phyloP scores from a whole-genome alignment of 1,140 invertebrate genomes.

The Centruroides sculpturatus region DNA sequence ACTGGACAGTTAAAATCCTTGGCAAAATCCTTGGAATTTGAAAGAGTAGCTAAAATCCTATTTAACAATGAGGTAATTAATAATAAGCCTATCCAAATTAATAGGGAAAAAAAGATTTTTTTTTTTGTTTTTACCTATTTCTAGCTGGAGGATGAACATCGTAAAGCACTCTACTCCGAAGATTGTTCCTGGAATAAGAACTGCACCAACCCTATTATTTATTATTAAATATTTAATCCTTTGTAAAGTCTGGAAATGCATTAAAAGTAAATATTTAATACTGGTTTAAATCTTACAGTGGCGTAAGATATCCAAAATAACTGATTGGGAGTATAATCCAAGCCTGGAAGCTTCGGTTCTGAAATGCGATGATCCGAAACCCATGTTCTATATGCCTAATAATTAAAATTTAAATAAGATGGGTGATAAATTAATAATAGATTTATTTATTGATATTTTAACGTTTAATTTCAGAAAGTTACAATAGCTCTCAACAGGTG shows the following conservation, averaged over 20 bases:
- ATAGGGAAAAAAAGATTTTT: neutral
- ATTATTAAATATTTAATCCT: neutral
- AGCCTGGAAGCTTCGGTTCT: slow-evolving; percentile 48
- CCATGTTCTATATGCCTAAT: slow-evolving; percentile 5
- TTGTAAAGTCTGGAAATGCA: neutral
- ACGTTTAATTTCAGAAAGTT: no score
- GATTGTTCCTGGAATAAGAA: neutral
- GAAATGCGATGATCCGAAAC: neutral
- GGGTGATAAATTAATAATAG: no score
- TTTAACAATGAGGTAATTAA: slow-evolving; percentile 15
- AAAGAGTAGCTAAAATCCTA: slow-evolving; percentile 42
- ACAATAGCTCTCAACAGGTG: no score
- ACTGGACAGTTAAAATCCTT: slow-evolving; percentile 35
- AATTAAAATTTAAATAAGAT: neutral
- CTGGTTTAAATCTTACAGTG: slow-evolving; percentile 48
- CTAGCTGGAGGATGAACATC: slow-evolving; percentile 7
- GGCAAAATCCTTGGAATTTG: slow-evolving; percentile 42
- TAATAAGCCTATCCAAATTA: no score
- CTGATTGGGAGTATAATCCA: slow-evolving; percentile 57
- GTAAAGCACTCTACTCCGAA: slow-evolving; percentile 1
- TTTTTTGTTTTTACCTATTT: neutral
- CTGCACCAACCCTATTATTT: slow-evolving; percentile 5
- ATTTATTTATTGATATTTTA: no score
- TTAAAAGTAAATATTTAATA: neutral
- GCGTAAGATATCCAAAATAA: slow-evolving; percentile 73